phyloP scores from a whole-genome alignment of 2,888 invertebrate genomes.

The Pyrrhia umbra region DNA sequence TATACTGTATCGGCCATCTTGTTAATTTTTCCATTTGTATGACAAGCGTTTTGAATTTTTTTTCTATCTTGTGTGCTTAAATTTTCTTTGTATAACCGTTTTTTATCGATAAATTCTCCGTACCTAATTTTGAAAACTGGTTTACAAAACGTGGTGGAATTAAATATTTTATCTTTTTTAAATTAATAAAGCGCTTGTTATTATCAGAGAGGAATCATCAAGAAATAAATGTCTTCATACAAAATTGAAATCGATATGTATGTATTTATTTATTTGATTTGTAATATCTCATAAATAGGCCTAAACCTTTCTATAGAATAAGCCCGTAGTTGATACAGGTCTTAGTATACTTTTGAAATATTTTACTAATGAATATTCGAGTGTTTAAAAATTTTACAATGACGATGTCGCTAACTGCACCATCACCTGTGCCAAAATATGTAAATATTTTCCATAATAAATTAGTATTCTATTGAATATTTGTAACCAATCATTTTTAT shows the following conservation, averaged over 20 bases:
- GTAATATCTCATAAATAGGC: constrained; percentile 80
- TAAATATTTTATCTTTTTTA: neutral
- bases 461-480: constrained; percentile 72
- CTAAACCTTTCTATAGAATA: constrained; percentile 83
- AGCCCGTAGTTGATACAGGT: constrained; percentile 87
- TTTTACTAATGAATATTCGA: constrained; percentile 76
- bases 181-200: constrained; percentile 18
- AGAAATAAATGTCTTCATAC: constrained; percentile 9
- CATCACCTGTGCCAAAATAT: constrained; percentile 87
- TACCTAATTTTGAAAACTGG: neutral
- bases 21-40: constrained; percentile 9
- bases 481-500: constrained; percentile 65
- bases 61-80: neutral
- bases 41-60: constrained; percentile 16
- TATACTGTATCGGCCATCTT: constrained; percentile 21
- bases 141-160: neutral
- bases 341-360: constrained; percentile 81
- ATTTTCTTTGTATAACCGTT: neutral
- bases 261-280: constrained; percentile 42
- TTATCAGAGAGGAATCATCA: constrained; percentile 23
- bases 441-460: constrained; percentile 83
- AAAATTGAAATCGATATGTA: constrained; percentile 26
- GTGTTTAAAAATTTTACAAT: constrained; percentile 73
- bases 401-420: constrained; percentile 78
- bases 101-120: neutral